Percentiles rank a stretch among this genome's conserved stretches.
Conservation (phyloP, 2,888 invertebrate species). For the Melinaea menophilus region DNA sequence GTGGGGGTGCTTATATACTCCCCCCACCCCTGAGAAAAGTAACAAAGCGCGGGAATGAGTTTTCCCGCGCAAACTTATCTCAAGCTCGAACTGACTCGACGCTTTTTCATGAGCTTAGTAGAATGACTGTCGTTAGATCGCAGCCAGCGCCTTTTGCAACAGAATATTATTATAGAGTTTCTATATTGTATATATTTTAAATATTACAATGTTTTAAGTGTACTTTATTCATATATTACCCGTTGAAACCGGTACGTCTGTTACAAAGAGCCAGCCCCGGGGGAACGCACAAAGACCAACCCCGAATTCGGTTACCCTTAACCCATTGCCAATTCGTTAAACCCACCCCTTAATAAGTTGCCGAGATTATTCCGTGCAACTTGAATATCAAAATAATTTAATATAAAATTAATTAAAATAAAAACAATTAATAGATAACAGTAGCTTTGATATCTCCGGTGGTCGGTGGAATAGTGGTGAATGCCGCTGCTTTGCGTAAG, state of each 20-base stretch:
- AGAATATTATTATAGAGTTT: slow-evolving; percentile 18
- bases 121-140: slow-evolving; percentile 25
- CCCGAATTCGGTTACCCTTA: slow-evolving; percentile 57
- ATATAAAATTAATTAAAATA: neutral
- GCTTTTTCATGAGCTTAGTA: slow-evolving; percentile 52
- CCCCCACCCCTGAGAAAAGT: slow-evolving; percentile 54
- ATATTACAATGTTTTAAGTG: neutral
- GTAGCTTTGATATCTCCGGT: slow-evolving; percentile 40
- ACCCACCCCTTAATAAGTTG: slow-evolving; percentile 1
- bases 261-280: slow-evolving; percentile 44
- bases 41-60: slow-evolving; percentile 73
- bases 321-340: slow-evolving; percentile 49
- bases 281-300: slow-evolving; percentile 65
- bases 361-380: neutral
- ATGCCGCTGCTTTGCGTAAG: slow-evolving; percentile 73
- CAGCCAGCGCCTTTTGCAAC: slow-evolving; percentile 16
- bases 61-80: slow-evolving; percentile 72
- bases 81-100: slow-evolving; percentile 46
- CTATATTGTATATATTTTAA: slow-evolving; percentile 3
- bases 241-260: slow-evolving; percentile 3
- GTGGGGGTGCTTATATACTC: slow-evolving; percentile 48
- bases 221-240: too few relatives aligned
- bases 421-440: slow-evolving; percentile 10
- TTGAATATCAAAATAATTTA: neutral
- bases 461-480: slow-evolving; percentile 24